Evolutionary conservation across 2,797 vertebrate species (phyloP).

Genomic region (Enteromius radiatus): DNA sequence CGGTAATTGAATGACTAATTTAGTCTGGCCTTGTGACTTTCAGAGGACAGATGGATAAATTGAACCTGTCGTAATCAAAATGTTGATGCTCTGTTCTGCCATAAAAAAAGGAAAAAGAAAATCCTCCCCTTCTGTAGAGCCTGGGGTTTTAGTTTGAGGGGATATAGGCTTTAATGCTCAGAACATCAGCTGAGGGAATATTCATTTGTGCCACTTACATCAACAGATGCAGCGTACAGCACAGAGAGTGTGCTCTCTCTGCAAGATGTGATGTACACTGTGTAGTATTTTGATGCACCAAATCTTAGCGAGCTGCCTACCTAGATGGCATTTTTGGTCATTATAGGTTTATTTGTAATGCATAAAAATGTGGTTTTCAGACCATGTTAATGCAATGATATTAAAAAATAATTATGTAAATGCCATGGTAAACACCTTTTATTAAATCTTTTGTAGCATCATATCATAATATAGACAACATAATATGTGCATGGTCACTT

Average conservation of each 20-base stretch:
- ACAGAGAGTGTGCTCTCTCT: neutral
- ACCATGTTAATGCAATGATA: neutral
- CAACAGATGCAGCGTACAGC: slow-evolving; percentile 13
- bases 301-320: neutral
- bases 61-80: slow-evolving; percentile 43
- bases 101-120: neutral
- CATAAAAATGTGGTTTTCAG: neutral
- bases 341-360: neutral
- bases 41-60: slow-evolving; percentile 42
- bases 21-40: slow-evolving; percentile 44
- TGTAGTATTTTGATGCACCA: slow-evolving; percentile 9
- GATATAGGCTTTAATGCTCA: slow-evolving; percentile 6
- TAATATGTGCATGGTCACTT: neutral
- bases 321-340: neutral
- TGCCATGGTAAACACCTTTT: neutral
- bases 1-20: slow-evolving; percentile 52
- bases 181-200: slow-evolving; percentile 25
- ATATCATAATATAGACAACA: neutral
- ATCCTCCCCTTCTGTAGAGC: slow-evolving; percentile 2
- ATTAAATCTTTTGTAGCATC: neutral
- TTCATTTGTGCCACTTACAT: slow-evolving; percentile 28
- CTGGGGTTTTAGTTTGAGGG: slow-evolving; percentile 1
- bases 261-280: neutral
- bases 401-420: neutral
- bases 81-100: slow-evolving; percentile 32